phyloP scores from a whole-genome alignment of 2,888 invertebrate genomes.

The Aricia artaxerxes region DNA sequence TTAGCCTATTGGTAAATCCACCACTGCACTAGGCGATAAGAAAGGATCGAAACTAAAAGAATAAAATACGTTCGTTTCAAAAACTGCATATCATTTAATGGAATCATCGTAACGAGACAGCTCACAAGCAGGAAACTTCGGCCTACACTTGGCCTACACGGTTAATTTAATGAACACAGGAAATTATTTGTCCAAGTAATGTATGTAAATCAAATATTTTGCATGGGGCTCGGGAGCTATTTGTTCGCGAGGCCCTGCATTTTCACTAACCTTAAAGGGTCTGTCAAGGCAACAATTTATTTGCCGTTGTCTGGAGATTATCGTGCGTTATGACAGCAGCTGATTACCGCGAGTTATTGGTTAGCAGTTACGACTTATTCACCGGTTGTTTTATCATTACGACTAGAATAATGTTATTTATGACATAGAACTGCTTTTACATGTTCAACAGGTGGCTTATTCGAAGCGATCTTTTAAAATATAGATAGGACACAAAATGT shows the following conservation, averaged over 20 bases:
- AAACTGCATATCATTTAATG: slow-evolving; percentile 6
- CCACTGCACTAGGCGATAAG: background rate
- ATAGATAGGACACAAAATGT: no score
- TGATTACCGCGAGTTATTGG: slow-evolving; percentile 18
- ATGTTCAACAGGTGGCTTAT: background rate
- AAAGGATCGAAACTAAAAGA: background rate
- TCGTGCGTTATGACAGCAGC: slow-evolving; percentile 16
- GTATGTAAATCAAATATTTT: slow-evolving; percentile 14
- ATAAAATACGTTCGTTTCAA: background rate
- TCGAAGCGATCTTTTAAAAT: background rate
- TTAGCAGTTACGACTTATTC: slow-evolving; percentile 22
- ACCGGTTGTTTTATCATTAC: background rate
- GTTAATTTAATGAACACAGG: slow-evolving; percentile 8
- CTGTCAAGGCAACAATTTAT: slow-evolving; percentile 22
- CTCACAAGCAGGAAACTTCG: background rate
- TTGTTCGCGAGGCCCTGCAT: background rate
- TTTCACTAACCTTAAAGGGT: slow-evolving; percentile 23
- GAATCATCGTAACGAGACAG: slow-evolving; percentile 10
- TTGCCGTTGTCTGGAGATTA: slow-evolving; percentile 15
- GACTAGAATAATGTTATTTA: slow-evolving; percentile 11
- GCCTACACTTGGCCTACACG: background rate
- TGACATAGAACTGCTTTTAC: background rate
- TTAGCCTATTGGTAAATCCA: no score
- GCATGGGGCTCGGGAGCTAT: background rate
- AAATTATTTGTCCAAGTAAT: background rate